Base-by-base conservation (phyloP, 1,140 invertebrate species). In the Holotrichia oblita region DNA sequence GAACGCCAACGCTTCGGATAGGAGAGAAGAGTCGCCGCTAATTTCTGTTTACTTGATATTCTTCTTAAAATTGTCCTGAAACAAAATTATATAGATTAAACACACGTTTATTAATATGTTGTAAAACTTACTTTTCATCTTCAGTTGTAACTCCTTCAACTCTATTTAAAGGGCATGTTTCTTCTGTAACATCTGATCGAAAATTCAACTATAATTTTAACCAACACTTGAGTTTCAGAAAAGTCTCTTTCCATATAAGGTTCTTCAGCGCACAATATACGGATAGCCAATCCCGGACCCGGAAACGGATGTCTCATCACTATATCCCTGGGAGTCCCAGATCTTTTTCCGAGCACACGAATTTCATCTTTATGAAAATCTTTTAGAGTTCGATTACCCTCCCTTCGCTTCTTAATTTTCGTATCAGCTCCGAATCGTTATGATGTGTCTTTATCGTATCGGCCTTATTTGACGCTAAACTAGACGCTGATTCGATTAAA, bases 341-440 rank as follows among this genome's bases (percentile, higher is more conserved):
- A 87, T 98, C 96, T 84, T 92, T 89, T 69, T 98, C 99, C 76
- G n/a, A 96, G 86, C 40, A 90, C 89, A 78, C 95, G 89, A 74
- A 99, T 98, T 90, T 99, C 99, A 87, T 99, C 98, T 89, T 99
- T 99, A 86, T 99, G 98, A 86, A 99, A 99, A 89, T 99, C 98
- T 89, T 94, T 96, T 12, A 99, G 89, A n/a, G 98, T 89, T 99
- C 98, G 22, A 99, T 94, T 14, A 99, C 97, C 78, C 95, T 90
- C 12, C 96, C 97, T 95, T 76, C 88, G 81, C 92, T 90, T 79
- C 98, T 89, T 73, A 99, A 89, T 85, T 94, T 90, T 84, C 82
- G 97, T 89, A 99, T 97, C 22, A 99, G 90, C 84, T 97, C 96
- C 42, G 96, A 99, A 87, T 99, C 98, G 87, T 99, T 99, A 89